These are phyloP conservation scores for Notoglanidium macrostoma DNA, from an alignment of 2,797 vertebrate genomes.

Conservation along the genomic window DNA sequence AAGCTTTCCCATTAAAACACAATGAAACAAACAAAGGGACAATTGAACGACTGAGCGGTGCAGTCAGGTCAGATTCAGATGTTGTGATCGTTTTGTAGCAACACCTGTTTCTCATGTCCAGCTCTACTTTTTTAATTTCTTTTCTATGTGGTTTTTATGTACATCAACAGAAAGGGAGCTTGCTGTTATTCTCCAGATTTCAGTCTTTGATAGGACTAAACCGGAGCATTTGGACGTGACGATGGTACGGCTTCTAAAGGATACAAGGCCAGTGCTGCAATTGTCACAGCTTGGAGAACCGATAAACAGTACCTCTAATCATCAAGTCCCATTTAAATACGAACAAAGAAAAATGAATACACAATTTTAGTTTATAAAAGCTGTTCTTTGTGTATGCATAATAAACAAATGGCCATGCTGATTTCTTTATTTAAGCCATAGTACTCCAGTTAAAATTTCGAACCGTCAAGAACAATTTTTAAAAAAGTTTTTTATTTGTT, in stretches of 20 bases:
- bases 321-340: conserved; percentile 22
- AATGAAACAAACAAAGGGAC: conserved; percentile 47
- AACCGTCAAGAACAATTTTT: conserved; percentile 41
- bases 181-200: not conserved
- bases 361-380: not conserved
- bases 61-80: not conserved
- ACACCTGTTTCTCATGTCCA: conserved; percentile 12
- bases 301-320: conserved; percentile 5
- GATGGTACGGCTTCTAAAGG: not conserved
- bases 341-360: not conserved
- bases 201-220: not conserved
- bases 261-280: not conserved
- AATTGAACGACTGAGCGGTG: conserved; percentile 28
- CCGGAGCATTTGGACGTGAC: not conserved
- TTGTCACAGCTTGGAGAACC: conserved; percentile 1
- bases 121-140: conserved; percentile 20
- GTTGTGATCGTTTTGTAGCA: not conserved
- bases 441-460: conserved; percentile 57
- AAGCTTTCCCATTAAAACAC: conserved; percentile 54
- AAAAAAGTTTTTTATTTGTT: conserved; percentile 42
- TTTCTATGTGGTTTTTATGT: conserved; percentile 16
- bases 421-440: conserved; percentile 68
- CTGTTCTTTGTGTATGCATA: conserved; percentile 51
- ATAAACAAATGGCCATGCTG: conserved; percentile 49
- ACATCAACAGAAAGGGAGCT: conserved; percentile 23